A percentile compares a stretch with the other conserved stretches of the same genome.
These are phyloP conservation scores for Megalurothrips usitatus DNA, from an alignment of 2,888 invertebrate species.

Conservation along the genomic window DNA sequence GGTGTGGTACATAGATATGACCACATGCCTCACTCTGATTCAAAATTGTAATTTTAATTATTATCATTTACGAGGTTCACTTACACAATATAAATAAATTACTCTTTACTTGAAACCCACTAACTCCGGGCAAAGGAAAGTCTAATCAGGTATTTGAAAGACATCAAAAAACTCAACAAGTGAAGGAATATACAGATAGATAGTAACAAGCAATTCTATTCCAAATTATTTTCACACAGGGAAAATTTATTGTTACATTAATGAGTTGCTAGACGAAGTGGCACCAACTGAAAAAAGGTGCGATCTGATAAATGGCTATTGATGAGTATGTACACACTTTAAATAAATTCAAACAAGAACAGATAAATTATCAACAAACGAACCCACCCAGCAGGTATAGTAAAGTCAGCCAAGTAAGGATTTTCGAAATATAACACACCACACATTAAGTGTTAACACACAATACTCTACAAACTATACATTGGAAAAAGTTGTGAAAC, in stretches of 20 bases:
- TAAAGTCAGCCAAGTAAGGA: background rate
- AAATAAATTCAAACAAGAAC: background rate
- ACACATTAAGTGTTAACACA: background rate
- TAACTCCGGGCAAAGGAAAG: background rate
- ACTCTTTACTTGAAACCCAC: background rate
- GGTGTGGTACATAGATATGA: background rate
- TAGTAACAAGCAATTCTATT: background rate
- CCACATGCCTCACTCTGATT: background rate
- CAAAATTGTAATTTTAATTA: background rate
- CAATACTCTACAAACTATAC: background rate
- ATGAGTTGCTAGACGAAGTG: too few relatives aligned
- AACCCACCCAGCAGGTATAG: slow-evolving; percentile 17
- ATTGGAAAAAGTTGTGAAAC: background rate
- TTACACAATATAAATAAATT: background rate
- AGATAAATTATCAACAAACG: background rate
- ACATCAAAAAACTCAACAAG: background rate
- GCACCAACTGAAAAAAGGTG: too few relatives aligned
- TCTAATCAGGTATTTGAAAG: background rate
- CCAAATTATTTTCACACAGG: background rate
- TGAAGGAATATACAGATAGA: background rate
- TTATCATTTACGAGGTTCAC: background rate
- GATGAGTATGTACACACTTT: background rate
- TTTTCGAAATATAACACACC: background rate
- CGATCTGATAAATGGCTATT: background rate
- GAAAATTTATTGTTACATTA: too few relatives aligned